phyloP scores from a whole-genome alignment of 2,113 vertebrate genomes.

The Cnemophilus loriae region DNA sequence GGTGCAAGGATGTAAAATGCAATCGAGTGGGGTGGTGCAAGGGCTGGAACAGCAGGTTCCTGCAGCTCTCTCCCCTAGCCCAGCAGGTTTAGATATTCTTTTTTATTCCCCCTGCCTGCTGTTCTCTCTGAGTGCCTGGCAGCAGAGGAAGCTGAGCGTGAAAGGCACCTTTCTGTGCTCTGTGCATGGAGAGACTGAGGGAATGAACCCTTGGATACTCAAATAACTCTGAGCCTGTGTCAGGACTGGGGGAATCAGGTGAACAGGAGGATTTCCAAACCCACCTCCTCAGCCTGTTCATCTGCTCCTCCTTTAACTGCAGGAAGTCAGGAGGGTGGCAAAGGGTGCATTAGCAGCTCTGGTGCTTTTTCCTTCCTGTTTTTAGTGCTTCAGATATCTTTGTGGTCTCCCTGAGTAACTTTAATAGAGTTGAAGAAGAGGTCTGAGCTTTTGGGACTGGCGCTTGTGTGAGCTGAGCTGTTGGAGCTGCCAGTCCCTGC shows the following conservation, averaged over 20 bases:
- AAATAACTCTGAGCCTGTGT: not conserved
- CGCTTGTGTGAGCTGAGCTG: not conserved
- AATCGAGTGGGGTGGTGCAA: not conserved
- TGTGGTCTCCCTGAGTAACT: not conserved
- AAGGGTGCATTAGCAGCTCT: not conserved
- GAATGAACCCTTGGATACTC: rapidly evolving
- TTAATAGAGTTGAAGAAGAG: not conserved
- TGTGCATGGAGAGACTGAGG: not conserved
- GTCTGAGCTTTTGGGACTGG: not conserved
- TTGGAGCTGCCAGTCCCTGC: rapidly evolving
- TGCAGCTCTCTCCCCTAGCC: not conserved
- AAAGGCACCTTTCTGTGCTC: not conserved
- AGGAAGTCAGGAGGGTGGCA: not conserved
- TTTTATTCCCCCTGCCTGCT: not conserved
- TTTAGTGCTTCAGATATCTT: not conserved
- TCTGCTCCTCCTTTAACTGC: not conserved
- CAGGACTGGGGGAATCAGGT: not conserved
- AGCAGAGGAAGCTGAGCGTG: not conserved
- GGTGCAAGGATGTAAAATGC: not conserved
- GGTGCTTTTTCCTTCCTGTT: not conserved
- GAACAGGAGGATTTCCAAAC: not conserved
- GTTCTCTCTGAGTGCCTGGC: not conserved
- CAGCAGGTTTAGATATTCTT: rapidly evolving
- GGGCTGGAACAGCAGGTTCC: not conserved
- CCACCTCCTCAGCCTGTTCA: not conserved